phyloP scores from a whole-genome alignment of 1,140 invertebrate species.

The Triops cancriformis region DNA sequence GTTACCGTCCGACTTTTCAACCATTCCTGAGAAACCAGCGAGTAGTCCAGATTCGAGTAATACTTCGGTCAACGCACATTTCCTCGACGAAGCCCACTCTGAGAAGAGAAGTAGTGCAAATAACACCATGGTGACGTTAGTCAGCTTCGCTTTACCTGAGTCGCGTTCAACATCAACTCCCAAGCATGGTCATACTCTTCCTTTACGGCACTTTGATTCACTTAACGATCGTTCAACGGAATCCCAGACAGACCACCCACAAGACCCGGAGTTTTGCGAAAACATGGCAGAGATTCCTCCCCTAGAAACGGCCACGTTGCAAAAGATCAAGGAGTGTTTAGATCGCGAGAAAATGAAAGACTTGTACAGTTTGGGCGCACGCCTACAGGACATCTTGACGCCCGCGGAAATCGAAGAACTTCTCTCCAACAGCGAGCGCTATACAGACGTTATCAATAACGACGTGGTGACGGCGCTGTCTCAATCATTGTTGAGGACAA shows the following conservation, averaged over 20 bases:
- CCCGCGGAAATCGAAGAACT: slow-evolving; percentile 39
- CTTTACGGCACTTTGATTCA: slow-evolving; percentile 30
- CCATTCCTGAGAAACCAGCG: background rate
- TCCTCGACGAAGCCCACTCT: background rate
- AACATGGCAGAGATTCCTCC: slow-evolving; percentile 22
- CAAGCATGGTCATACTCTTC: slow-evolving; percentile 29
- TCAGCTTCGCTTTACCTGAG: background rate
- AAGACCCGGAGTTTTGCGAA: background rate
- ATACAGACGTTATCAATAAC: slow-evolving; percentile 35
- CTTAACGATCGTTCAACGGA: background rate
- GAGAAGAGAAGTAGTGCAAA: slow-evolving; percentile 10
- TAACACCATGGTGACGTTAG: slow-evolving; percentile 23
- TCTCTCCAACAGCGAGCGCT: slow-evolving; percentile 37
- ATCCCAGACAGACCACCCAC: background rate
- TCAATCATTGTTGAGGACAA: slow-evolving; percentile 26
- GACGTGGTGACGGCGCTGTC: slow-evolving; percentile 37
- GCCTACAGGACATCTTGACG: slow-evolving; percentile 38
- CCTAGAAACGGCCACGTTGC: slow-evolving; percentile 32
- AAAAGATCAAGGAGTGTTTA: slow-evolving; percentile 35
- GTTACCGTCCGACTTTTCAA: slow-evolving; percentile 28
- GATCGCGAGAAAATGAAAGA: slow-evolving; percentile 38
- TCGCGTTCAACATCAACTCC: background rate
- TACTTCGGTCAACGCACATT: background rate
- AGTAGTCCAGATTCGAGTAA: background rate
- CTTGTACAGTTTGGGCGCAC: slow-evolving; percentile 37